A percentile compares a stretch with the other conserved stretches of the same genome.
These are phyloP conservation scores for Rhyacophila evoluta DNA, from an alignment of 2,888 invertebrate genomes.

Conservation along the genomic window DNA sequence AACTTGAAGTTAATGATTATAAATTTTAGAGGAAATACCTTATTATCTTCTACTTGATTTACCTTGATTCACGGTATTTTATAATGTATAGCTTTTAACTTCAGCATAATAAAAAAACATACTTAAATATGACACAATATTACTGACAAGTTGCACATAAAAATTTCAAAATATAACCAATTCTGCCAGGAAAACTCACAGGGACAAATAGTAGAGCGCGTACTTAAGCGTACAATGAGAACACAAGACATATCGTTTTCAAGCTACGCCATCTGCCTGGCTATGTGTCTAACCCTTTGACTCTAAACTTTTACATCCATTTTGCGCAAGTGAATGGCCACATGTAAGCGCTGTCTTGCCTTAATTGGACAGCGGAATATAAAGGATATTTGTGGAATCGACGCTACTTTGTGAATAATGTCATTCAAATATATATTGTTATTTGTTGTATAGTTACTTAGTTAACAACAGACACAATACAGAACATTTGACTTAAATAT, in stretches of 20 bases:
- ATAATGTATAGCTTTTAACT: too few species aligned
- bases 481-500: too few species aligned
- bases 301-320: slow-evolving; percentile 4
- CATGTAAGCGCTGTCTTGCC: not conserved
- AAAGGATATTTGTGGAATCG: not conserved
- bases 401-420: slow-evolving; percentile 3
- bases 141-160: too few species aligned
- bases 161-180: not conserved
- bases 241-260: slow-evolving; percentile 12
- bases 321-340: not conserved
- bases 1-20: too few species aligned
- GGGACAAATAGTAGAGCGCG: not conserved
- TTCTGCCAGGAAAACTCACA: not conserved
- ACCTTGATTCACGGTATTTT: too few species aligned
- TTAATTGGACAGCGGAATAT: slow-evolving; percentile 8
- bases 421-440: not conserved
- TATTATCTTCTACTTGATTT: too few species aligned
- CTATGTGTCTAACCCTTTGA: slow-evolving; percentile 9
- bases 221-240: not conserved
- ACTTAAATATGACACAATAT: too few species aligned
- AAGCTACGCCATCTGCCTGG: not conserved
- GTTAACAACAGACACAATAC: too few species aligned
- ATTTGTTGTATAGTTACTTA: not conserved
- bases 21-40: too few species aligned
- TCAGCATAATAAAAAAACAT: too few species aligned